Conservation (phyloP, 2,797 vertebrate genomes). For the Microcaecilia unicolor region DNA sequence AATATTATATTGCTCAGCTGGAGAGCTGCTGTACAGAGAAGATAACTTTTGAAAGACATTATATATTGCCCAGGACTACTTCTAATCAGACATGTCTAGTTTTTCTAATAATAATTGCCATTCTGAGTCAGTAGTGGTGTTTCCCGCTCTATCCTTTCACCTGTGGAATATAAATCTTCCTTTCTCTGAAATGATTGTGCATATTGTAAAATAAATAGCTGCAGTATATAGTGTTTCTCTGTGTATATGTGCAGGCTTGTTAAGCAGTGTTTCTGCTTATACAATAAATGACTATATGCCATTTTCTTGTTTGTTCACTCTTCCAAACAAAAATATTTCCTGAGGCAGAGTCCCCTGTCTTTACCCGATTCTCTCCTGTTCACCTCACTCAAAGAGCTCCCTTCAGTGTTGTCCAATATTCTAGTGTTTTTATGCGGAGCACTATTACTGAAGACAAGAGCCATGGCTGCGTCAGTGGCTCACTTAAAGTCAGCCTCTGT, state of each 20-base stretch:
- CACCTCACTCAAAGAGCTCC: no score
- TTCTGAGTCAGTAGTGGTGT: conserved; percentile 27
- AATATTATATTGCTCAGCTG: conserved; percentile 26
- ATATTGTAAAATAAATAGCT: conserved; percentile 50
- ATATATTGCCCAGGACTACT: conserved; percentile 20
- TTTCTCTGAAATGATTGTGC: conserved; percentile 43
- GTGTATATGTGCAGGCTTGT: conserved; percentile 33
- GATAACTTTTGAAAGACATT: conserved; percentile 14
- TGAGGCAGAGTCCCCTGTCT: no score
- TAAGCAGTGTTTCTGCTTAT: conserved; percentile 25
- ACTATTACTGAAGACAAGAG: no score
- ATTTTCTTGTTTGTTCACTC: no score
- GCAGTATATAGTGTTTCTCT: conserved; percentile 26
- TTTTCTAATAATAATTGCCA: conserved; percentile 21
- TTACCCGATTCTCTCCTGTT: no score
- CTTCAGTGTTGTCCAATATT: no score
- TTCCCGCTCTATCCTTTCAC: conserved; percentile 29
- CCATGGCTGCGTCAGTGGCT: no score
- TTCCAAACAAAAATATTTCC: no score
- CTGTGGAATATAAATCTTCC: conserved; percentile 36
- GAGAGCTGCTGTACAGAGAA: conserved; percentile 16
- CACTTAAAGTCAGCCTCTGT: no score
- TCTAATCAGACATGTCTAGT: conserved; percentile 26
- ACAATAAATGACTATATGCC: conserved; percentile 14
- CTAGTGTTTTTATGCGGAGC: no score